Percentiles rank a stretch among this genome's conserved stretches.
Conservation (phyloP, 2,113 vertebrate species). For the Coturnix japonica region DNA sequence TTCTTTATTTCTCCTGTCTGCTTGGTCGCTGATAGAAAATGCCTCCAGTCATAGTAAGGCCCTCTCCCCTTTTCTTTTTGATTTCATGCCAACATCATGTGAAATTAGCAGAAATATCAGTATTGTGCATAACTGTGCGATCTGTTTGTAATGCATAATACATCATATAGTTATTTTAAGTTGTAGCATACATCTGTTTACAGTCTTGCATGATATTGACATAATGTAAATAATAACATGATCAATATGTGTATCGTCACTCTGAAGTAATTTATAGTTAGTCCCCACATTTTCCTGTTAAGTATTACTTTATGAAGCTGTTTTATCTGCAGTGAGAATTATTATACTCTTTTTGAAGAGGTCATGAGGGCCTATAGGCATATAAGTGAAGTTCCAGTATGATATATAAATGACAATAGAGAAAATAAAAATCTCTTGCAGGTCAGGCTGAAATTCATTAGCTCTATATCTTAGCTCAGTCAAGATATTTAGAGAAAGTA, state of each 20-base stretch:
- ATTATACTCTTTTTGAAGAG: neutral
- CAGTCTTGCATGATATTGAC: neutral
- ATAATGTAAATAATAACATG: neutral
- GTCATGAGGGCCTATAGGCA: neutral
- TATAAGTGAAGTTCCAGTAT: neutral
- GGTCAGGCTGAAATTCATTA: neutral
- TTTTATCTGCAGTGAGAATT: neutral
- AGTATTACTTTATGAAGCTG: neutral
- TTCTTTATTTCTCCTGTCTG: slow-evolving; percentile 39
- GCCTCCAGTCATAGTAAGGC: slow-evolving; percentile 6
- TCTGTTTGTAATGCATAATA: neutral
- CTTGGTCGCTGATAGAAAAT: slow-evolving; percentile 13
- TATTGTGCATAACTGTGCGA: neutral
- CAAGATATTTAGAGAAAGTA: neutral
- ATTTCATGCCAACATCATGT: neutral
- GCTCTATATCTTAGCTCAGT: neutral
- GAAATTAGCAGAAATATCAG: neutral
- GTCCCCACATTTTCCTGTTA: neutral
- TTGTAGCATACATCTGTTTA: neutral
- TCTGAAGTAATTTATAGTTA: neutral
- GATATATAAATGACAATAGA: neutral
- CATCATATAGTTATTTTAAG: neutral
- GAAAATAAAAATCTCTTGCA: neutral
- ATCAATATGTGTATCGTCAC: neutral
- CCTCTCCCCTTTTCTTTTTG: neutral